Base-by-base conservation (phyloP, 2,888 invertebrate genomes). In the Eilema depressum region DNA sequence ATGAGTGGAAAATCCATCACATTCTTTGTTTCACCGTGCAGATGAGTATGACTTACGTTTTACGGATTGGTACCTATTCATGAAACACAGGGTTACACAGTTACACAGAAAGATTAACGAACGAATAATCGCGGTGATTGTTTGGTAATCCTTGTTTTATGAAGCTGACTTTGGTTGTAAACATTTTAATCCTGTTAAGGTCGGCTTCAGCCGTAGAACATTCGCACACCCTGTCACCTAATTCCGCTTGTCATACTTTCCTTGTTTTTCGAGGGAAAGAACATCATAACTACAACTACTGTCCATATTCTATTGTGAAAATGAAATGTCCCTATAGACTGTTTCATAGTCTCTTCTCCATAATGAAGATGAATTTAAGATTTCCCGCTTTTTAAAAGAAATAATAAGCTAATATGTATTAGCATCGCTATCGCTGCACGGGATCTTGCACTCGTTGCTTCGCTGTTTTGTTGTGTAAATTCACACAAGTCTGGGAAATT, bases 1-100 rank as follows among this genome's bases (percentile, higher is more conserved):
- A 53, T 53, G n/a, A n/a, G 53, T n/a, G 53, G 53, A 53, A 53
- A 53, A 53, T 47, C 53, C 53, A 53, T 17, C 53, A 53, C n/a
- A 53, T 53, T 53, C 53, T 53, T 53, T 53, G n/a, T 53, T 53
- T 53, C 10, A n/a, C 53, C 10, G n/a, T n/a, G n/a, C 53, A n/a
- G 2, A 53, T n/a, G 53, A 53, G 47, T 47, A 47, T 17, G 53
- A 53, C 53, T 53, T n/a, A 53, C n/a, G 10, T 8, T 53, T 53
- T n/a, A 53, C 20, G n/a, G 8, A 53, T 53, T 53, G 53, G n/a
- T 41, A 3, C 5, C 5, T 37, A 53, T n/a, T 53, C 53, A 53
- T 53, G n/a, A 53, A n/a, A 53, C n/a, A 53, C 3, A 53, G 8
- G 47, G 47, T 20, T 47, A 53, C 53, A 53, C 47, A 47, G 47